Evolutionary conservation across 1,140 invertebrate species (phyloP).

Genomic region (Ostrea denselamellosa): DNA sequence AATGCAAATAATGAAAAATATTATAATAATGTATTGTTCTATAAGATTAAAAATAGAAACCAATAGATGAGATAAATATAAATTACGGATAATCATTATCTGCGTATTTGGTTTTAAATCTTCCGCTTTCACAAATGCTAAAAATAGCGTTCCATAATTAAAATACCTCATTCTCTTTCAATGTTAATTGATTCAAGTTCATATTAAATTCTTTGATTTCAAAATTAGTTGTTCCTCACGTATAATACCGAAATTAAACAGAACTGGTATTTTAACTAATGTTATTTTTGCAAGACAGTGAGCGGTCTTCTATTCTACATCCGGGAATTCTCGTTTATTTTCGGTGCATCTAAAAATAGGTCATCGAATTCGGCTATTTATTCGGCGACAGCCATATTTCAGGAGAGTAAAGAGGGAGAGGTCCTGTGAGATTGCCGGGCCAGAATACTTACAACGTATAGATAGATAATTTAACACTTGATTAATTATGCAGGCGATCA

Average conservation of each 20-base stretch:
- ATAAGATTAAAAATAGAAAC: background rate
- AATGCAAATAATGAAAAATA: no score
- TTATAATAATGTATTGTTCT: no score
- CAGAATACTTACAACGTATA: constrained; percentile 3
- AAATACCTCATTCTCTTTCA: background rate
- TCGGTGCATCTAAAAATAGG: constrained; percentile 54
- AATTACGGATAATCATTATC: background rate
- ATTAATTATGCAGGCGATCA: constrained; percentile 57
- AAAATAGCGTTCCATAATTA: background rate
- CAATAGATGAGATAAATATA: background rate
- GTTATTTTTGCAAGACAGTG: background rate
- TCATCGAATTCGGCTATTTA: constrained; percentile 43
- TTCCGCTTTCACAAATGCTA: background rate
- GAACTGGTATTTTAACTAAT: background rate
- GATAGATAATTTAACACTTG: constrained; percentile 28
- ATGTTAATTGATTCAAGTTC: background rate
- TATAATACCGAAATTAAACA: no score
- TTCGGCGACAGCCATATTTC: constrained; percentile 59
- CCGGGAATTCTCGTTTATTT: constrained; percentile 49
- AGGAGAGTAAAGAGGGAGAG: constrained; percentile 54
- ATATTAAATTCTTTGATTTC: background rate
- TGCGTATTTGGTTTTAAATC: background rate
- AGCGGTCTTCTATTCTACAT: constrained; percentile 24
- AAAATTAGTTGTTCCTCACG: no score
- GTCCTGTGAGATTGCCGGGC: constrained; percentile 20